A percentile compares a stretch with the other conserved stretches of the same genome.
phyloP scores from a whole-genome alignment of 2,888 invertebrate genomes.

The Seira musarum region DNA sequence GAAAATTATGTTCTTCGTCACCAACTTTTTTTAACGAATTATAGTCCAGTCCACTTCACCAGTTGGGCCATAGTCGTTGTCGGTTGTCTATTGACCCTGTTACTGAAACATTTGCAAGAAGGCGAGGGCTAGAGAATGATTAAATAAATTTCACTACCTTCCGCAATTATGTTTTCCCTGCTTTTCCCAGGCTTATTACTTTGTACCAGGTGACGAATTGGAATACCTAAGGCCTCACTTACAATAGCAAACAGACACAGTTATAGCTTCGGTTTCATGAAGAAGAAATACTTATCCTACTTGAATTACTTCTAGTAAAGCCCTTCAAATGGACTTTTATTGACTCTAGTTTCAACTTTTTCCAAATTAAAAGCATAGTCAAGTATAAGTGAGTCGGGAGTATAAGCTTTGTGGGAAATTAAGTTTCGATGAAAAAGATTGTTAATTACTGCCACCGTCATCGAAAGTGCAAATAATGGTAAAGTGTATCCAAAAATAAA shows the following conservation, averaged over 20 bases:
- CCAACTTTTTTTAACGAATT: slow-evolving; percentile 10
- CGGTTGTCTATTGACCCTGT: no score
- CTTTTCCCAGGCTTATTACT: no score
- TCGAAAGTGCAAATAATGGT: no score
- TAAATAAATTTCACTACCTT: no score
- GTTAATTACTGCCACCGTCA: slow-evolving; percentile 47
- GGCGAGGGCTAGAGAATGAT: no score
- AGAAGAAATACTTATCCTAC: background rate
- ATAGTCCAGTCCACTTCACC: background rate
- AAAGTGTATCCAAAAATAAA: no score
- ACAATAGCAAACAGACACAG: background rate
- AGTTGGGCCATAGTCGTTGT: no score
- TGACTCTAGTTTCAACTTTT: background rate
- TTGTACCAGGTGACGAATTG: no score
- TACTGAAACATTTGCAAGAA: no score
- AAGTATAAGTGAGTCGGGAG: no score
- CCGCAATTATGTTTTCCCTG: no score
- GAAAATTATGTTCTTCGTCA: background rate
- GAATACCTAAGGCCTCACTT: no score
- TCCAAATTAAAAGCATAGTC: background rate
- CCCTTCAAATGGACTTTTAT: background rate
- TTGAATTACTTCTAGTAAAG: background rate
- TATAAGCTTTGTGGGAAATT: background rate
- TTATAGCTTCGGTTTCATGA: background rate
- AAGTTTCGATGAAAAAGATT: slow-evolving; percentile 7